Evolutionary conservation across 2,888 invertebrate genomes (phyloP).

Genomic region (Catocala nupta): DNA sequence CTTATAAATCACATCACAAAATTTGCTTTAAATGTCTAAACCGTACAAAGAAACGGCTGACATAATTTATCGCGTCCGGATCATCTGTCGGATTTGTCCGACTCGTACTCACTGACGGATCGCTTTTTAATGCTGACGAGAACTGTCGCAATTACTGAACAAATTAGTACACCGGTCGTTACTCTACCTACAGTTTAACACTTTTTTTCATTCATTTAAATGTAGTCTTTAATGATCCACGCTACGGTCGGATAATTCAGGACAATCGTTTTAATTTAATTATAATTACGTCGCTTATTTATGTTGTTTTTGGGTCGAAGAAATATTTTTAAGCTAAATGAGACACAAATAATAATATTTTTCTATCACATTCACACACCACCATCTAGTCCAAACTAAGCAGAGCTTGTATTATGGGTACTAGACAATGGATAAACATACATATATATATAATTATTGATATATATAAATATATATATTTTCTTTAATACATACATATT

Average conservation of each 20-base stretch:
- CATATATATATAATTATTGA: no score
- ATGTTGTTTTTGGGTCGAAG: neutral
- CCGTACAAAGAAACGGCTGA: slow-evolving; percentile 20
- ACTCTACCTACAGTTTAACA: slow-evolving; percentile 41
- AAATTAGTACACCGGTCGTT: slow-evolving; percentile 43
- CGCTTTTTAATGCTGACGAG: slow-evolving; percentile 50
- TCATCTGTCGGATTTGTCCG: slow-evolving; percentile 46
- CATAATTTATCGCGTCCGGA: slow-evolving; percentile 39
- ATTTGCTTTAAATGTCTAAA: slow-evolving; percentile 21
- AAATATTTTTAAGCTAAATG: no score
- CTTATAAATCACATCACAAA: slow-evolving; percentile 24
- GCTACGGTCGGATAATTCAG: neutral
- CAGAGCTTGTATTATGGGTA: no score
- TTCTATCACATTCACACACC: no score
- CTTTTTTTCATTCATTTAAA: slow-evolving; percentile 45
- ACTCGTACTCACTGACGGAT: slow-evolving; percentile 39
- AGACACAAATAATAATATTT: no score
- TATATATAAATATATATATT: no score
- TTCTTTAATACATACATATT: no score
- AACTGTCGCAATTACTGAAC: slow-evolving; percentile 49
- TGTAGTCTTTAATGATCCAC: slow-evolving; percentile 36
- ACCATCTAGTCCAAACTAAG: no score
- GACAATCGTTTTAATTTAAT: slow-evolving; percentile 4
- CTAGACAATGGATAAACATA: no score
- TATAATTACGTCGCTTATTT: neutral